Evolutionary conservation across 2,113 vertebrate species (phyloP).

Genomic region (Lipophrys pholis): DNA sequence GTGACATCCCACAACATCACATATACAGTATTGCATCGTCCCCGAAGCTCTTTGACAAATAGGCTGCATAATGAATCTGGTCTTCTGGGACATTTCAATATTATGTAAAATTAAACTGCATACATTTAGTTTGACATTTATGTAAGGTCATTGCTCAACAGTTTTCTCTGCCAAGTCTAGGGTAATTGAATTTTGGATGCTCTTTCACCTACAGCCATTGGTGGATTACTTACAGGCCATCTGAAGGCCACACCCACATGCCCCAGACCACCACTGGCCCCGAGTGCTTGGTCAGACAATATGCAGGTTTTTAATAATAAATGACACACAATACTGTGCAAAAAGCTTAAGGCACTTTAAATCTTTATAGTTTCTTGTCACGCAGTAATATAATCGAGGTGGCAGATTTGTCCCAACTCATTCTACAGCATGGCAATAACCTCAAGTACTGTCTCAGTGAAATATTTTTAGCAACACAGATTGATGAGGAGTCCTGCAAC

Average conservation of each 20-base stretch:
- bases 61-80: conserved; percentile 46
- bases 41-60: conserved; percentile 47
- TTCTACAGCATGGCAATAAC: too few relatives aligned
- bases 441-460: too few relatives aligned
- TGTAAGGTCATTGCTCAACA: conserved; percentile 71
- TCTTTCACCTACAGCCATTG: conserved; percentile 56
- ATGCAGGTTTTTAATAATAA: conserved; percentile 29
- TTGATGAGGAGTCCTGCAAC: neutral
- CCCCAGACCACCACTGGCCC: conserved; percentile 8
- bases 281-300: conserved; percentile 10
- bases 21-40: neutral
- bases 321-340: conserved; percentile 8
- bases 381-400: neutral
- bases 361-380: neutral
- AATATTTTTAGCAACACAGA: too few relatives aligned
- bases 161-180: conserved; percentile 57
- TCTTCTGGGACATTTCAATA: conserved; percentile 53
- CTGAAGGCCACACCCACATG: conserved; percentile 20
- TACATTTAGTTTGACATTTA: conserved; percentile 71
- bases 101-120: conserved; percentile 68
- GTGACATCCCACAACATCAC: neutral
- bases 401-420: neutral
- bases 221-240: conserved; percentile 55
- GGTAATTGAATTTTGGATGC: conserved; percentile 71
- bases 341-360: conserved; percentile 10